Base-by-base conservation (phyloP, 2,888 invertebrate species). In the Apodemia zela region DNA sequence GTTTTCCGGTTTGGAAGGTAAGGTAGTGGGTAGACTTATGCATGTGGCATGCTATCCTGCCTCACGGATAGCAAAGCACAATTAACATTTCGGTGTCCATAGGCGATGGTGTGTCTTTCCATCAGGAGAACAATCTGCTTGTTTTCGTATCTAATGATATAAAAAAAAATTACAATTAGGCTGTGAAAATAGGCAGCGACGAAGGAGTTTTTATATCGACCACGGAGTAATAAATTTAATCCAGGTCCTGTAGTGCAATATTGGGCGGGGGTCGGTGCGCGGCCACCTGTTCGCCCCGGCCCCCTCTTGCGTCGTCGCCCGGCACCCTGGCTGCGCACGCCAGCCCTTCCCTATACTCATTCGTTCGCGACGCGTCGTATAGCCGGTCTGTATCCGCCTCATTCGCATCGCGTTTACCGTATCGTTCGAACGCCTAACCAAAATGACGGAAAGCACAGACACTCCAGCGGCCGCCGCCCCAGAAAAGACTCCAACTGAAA, bases 401-500 rank as follows among this genome's bases (percentile, higher is more conserved):
- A 76, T 81, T 87, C 85, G 76, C 78, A 79, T 76, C 82, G 85
- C 78, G 83, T 76, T 82, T 74, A 72, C 78, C 82, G 81, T 81
- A 83, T 74, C 78, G 77, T 81, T 81, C 77, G 75, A 75, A 74
- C 79, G 76, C 70, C 81, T 66, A 67, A 66, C 69, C 77, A 71
- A 76, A 74, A 91, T 92, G 92, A 92, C 92, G 82, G 92, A 92
- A 72, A 92, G 90, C 81, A 92, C 90, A 73, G 92, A 92, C 68
- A 84, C 89, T 73, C 80, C 92, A 69, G 88, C 85, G 74, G 87
- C 89, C 76, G 92, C 92, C 66, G 93, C 92, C 79, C 91, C 93
- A 71, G 89, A 92, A 74, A 93, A 93, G 83, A 92, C 93, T 75
- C 89, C 93, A 67, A 93, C 93, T 71, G 88, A 92, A 77, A 91